A percentile compares a stretch with the other conserved stretches of the same genome.
These are phyloP conservation scores for Chloroceryle aenea DNA, from an alignment of 2,113 vertebrate genomes.

Conservation along the genomic window DNA sequence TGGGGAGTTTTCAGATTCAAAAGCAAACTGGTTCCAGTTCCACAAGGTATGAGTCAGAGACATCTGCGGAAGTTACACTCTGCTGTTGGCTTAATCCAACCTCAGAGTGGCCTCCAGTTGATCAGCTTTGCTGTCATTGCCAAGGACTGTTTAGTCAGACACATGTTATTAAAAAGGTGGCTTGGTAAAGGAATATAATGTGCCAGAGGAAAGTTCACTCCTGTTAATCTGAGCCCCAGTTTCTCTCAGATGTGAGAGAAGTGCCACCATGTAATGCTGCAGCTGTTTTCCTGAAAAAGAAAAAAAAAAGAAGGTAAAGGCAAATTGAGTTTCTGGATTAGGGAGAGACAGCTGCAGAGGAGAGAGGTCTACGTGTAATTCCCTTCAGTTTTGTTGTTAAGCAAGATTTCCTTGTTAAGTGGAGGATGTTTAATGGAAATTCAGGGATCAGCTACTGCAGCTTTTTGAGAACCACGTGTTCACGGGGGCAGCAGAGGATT, in stretches of 20 bases:
- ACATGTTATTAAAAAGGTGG: not conserved
- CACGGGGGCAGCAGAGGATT: not conserved
- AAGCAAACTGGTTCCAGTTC: conserved; percentile 44
- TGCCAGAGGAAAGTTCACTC: not conserved
- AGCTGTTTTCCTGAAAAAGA: not conserved
- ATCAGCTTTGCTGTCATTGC: conserved; percentile 38
- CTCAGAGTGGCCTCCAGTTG: not conserved
- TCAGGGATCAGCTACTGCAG: not conserved
- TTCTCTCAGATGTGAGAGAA: not conserved
- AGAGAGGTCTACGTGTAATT: not conserved
- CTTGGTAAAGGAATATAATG: conserved; percentile 12
- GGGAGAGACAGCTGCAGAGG: not conserved
- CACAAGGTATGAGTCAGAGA: conserved; percentile 60
- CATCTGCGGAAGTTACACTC: conserved; percentile 41
- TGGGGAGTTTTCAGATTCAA: conserved; percentile 23
- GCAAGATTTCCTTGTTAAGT: not conserved
- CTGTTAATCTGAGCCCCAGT: not conserved
- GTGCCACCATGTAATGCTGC: not conserved
- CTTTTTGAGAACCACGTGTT: not conserved
- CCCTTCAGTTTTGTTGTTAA: conserved; percentile 41
- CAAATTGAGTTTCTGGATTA: conserved; percentile 17
- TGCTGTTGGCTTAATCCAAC: conserved; percentile 32
- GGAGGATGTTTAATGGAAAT: conserved; percentile 10
- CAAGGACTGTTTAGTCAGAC: conserved; percentile 44
- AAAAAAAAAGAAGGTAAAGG: not conserved